phyloP scores from a whole-genome alignment of 2,797 vertebrate species.

The Oreochromis mossambicus region DNA sequence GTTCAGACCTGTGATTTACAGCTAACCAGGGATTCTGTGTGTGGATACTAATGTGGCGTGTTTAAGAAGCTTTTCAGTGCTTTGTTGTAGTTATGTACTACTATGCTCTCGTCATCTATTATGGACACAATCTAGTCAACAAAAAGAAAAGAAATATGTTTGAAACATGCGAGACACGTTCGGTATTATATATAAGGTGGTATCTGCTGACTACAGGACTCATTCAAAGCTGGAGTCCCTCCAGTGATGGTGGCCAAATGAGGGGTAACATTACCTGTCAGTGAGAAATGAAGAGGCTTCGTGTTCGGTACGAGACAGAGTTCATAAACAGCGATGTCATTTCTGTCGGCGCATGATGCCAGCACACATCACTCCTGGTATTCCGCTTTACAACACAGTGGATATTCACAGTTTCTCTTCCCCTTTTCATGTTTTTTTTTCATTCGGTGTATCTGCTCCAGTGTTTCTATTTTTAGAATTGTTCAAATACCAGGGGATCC shows the following conservation, averaged over 20 bases:
- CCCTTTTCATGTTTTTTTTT: not conserved
- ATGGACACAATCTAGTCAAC: not conserved
- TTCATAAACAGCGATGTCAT: conserved; percentile 13
- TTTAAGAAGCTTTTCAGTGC: not conserved
- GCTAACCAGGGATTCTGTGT: not conserved
- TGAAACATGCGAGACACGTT: not conserved
- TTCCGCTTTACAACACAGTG: not conserved
- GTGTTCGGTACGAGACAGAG: not conserved
- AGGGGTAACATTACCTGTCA: conserved; percentile 19
- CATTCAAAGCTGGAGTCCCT: not conserved
- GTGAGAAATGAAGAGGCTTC: conserved; percentile 8
- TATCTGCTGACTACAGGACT: not conserved
- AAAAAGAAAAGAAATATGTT: conserved; percentile 3
- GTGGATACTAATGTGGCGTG: not conserved
- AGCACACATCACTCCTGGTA: not conserved
- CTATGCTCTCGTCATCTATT: not conserved
- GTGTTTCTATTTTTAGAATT: conserved; percentile 56
- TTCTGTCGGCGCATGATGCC: not conserved
- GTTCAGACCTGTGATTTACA: conserved; percentile 4
- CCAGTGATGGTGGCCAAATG: not conserved
- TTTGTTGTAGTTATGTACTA: not conserved
- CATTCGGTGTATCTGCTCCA: conserved; percentile 17
- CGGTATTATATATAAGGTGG: not conserved
- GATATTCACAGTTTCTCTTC: not conserved
- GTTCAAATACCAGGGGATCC: conserved; percentile 46